Conservation (phyloP, 2,113 vertebrate genomes). For the Antennarius striatus region DNA sequence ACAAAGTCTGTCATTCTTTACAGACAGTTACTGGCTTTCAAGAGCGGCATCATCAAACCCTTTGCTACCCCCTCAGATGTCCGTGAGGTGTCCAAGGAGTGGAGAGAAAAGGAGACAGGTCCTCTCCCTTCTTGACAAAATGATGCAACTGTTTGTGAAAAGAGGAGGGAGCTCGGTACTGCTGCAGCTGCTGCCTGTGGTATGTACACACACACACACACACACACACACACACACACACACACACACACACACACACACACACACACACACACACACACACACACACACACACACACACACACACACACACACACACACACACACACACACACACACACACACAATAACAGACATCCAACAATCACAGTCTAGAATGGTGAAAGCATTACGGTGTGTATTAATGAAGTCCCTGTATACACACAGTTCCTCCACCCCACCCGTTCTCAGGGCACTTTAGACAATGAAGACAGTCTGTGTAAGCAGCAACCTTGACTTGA, state of each 20-base stretch:
- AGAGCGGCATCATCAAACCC: conserved; percentile 46
- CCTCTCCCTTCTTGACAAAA: conserved; percentile 53
- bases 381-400: conserved; percentile 57
- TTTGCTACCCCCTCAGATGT: conserved; percentile 41
- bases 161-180: conserved; percentile 41
- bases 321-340: not conserved
- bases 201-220: conserved; percentile 25
- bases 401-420: conserved; percentile 37
- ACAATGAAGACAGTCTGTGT: conserved; percentile 50
- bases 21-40: conserved; percentile 28
- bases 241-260: conserved; percentile 18
- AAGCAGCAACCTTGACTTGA: conserved; percentile 37
- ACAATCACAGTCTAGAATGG: conserved; percentile 31
- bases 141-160: conserved; percentile 61
- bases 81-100: conserved; percentile 53
- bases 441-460: conserved; percentile 50
- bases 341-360: conserved; percentile 19
- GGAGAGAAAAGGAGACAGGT: conserved; percentile 40
- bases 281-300: conserved; percentile 25
- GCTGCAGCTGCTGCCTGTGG: conserved; percentile 35
- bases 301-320: conserved; percentile 25
- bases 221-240: not conserved
- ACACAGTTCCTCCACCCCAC: conserved; percentile 26
- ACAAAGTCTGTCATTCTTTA: conserved; percentile 30
- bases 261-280: conserved; percentile 22